These are phyloP conservation scores for Alca torda DNA, from an alignment of 2,797 vertebrate species.

Conservation along the genomic window DNA sequence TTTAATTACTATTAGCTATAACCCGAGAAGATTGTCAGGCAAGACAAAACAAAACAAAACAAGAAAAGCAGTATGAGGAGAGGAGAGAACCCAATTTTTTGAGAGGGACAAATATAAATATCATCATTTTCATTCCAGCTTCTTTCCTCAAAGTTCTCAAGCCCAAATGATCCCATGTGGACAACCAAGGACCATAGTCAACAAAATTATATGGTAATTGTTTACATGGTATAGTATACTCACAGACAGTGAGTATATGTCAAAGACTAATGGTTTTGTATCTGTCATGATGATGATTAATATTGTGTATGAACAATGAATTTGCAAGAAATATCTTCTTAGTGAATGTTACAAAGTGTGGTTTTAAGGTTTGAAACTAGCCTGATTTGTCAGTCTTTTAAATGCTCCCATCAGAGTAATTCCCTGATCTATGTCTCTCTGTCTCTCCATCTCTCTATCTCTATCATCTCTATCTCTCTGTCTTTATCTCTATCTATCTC, in stretches of 20 bases:
- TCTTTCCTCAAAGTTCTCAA: not conserved
- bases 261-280: not conserved
- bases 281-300: rapidly evolving
- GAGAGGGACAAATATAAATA: not conserved
- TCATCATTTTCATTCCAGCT: not conserved
- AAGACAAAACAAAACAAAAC: not conserved
- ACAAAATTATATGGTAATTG: not conserved
- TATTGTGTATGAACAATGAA: not conserved
- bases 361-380: not conserved
- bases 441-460: not conserved
- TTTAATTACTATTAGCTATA: not conserved
- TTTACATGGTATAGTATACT: not conserved
- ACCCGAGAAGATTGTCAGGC: not conserved
- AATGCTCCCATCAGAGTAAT: not conserved
- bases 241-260: not conserved
- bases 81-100: not conserved
- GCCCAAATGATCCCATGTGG: too few relatives aligned
- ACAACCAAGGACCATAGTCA: not conserved
- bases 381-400: not conserved
- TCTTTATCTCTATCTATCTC: too few relatives aligned
- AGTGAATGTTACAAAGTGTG: not conserved
- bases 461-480: not conserved
- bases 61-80: not conserved
- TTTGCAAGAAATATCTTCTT: not conserved
- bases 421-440: not conserved